Evolutionary conservation across 2,888 invertebrate genomes (phyloP).

Genomic region (Protonemura montana): DNA sequence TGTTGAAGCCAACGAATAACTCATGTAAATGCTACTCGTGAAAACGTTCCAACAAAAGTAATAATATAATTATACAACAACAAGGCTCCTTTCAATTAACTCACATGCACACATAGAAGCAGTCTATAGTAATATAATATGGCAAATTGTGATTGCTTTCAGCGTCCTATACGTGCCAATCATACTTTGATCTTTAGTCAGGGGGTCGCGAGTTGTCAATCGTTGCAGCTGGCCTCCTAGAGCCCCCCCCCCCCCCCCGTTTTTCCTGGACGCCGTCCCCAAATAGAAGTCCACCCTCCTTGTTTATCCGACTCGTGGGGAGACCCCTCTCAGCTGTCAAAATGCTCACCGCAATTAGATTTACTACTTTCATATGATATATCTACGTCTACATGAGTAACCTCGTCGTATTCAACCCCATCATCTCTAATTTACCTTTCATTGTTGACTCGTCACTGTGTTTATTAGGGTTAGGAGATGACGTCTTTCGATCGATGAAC

Average conservation of each 20-base stretch:
- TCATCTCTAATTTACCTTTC: slow-evolving; percentile 27
- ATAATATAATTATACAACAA: slow-evolving; percentile 23
- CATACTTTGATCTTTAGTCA: slow-evolving; percentile 7
- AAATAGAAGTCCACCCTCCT: slow-evolving; percentile 17
- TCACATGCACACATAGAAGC: not conserved
- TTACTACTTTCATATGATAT: slow-evolving; percentile 34
- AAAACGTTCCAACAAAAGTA: not conserved
- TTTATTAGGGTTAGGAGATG: not conserved
- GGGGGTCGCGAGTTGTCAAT: not conserved
- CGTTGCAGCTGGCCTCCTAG: slow-evolving; percentile 3
- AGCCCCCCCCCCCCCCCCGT: not conserved
- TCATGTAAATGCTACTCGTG: not conserved
- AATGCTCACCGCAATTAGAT: slow-evolving; percentile 35
- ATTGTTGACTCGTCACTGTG: not conserved
- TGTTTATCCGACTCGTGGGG: slow-evolving; percentile 27
- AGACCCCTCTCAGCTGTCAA: slow-evolving; percentile 31
- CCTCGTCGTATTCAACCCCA: slow-evolving; percentile 28
- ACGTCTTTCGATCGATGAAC: not conserved
- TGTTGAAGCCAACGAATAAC: not conserved
- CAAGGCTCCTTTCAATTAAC: slow-evolving; percentile 9
- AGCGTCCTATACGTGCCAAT: not conserved
- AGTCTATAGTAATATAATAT: not conserved
- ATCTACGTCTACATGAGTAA: not conserved
- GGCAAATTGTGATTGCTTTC: slow-evolving; percentile 15
- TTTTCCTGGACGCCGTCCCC: slow-evolving; percentile 26